Percentiles rank a stretch among this genome's conserved stretches.
Conservation (phyloP, 2,113 vertebrate genomes). For the Campylorhamphus procurvoides region DNA sequence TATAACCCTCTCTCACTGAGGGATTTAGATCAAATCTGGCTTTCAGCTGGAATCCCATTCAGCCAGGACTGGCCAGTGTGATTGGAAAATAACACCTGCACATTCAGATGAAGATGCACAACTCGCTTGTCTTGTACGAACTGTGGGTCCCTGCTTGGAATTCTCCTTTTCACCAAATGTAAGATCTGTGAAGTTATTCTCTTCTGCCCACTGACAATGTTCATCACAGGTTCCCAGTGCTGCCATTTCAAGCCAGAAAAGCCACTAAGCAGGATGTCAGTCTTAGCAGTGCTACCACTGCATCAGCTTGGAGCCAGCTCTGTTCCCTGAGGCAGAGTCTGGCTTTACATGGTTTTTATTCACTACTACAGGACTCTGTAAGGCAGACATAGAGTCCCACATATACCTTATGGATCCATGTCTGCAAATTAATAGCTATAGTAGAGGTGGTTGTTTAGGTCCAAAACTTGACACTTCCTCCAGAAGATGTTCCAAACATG, state of each 20-base stretch:
- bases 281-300: background rate
- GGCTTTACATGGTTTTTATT: background rate
- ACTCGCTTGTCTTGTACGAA: background rate
- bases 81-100: background rate
- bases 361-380: background rate
- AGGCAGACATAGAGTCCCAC: background rate
- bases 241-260: background rate
- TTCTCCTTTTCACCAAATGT: constrained; percentile 44
- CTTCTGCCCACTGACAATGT: background rate
- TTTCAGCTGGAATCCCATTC: background rate
- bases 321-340: background rate
- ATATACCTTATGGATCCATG: background rate
- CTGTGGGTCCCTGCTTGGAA: background rate
- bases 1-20: background rate
- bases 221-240: background rate
- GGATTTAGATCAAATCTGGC: background rate
- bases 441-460: background rate
- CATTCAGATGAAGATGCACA: background rate
- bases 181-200: constrained; percentile 50
- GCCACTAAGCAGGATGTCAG: background rate
- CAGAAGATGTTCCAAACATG: background rate
- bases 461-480: background rate
- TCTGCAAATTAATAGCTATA: background rate
- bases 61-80: background rate
- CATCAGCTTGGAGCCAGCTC: background rate